Evolutionary conservation across 2,797 vertebrate genomes (phyloP), one percentile per base, ranked within the genome.

Genomic region (Sparidentex hasta): DNA sequence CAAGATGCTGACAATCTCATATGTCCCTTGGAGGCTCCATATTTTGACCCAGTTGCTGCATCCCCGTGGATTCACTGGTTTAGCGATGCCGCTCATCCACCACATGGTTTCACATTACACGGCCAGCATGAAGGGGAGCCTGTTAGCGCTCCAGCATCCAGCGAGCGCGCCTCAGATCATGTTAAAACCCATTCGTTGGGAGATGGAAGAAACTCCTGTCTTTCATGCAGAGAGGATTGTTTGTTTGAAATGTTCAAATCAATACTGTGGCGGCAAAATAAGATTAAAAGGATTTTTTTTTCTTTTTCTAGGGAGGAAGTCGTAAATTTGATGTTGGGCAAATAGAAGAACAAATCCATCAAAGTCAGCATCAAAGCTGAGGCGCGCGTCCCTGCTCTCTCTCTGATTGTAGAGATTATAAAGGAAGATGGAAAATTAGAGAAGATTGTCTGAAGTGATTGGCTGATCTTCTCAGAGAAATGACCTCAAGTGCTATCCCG

Each of bases 361-460:
- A 85, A 80, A 85, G 74, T 77, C 43, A 76, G 83, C 87, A 91
- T 91, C 78, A 92, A 87, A 90, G 84, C 82, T 52, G 72, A 87
- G 72, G 66, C 74, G 27, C 67, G 76, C 74, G 62, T 82, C 86
- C 82, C 90, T 94, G 93, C 91, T 84, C 80, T 70, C 85, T 78
- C 85, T 81, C 87, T 93, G 92, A 94, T 94, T 90, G 90, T 86
- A 54, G 81, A 91, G 92, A 95, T 95, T 94, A 95, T 84, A 75
- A 88, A 76, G 81, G 87, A 89, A 89, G 87, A 93, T 91, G 86
- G 84, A 87, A 91, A 92, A 94, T 91, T 90, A 92, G 87, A 90
- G 80, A 81, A 82, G 91, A 93, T 92, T 83, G 88, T 84, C 83
- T 89, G 67, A 87, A 90, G 84, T 88, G 91, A 94, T 95, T 90